Evolutionary conservation across 2,113 vertebrate species (phyloP), one percentile per base, ranked within the genome.

Genomic region (Heterochromis multidens): DNA sequence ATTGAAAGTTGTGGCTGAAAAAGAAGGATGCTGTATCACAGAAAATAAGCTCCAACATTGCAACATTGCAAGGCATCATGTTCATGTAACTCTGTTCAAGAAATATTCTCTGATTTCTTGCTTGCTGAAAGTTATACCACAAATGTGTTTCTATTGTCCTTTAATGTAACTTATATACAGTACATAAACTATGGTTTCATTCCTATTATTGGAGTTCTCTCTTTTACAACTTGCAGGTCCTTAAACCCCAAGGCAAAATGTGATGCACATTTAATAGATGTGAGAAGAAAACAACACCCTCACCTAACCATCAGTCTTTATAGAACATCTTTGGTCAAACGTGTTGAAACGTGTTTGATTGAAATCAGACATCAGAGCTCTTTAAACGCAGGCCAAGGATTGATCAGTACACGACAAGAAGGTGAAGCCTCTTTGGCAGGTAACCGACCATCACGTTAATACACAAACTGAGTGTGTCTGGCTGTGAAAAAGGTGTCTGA

Each of bases 391-490:
- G 76, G 82, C 89, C 88, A 91, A 57, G 21, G 63, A 33, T 17
- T 79, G 87, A 92, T 90, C 79, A 80, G 78, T 14, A 33, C 40
- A 49, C 2, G 29, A 83, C 59, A 77, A 46, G 85, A 56, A 87
- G 91, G 88, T 86, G 88, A 87, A 40, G 85, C 86, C 58, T 80
- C 63, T 40, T 78, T 91, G 90, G 87, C 90, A 90, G 90, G 83
- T 88, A 88, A 80, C 37, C 67, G 40, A 77, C 63, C 74, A 31
- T 46, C 83, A 49, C 82, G 84, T 80, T 65, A 87, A 84, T 61
- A 81, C 86, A 65, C 85, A 63, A 88, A 67, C 76, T 25, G 7
- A 77, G 82, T 12, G 37, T 21, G 82, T 85, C 65, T 87, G 46
- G 60, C 79, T 81, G 83, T 57, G 85, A 88, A 87, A 82, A 84